Evolutionary conservation across 2,888 invertebrate species (phyloP), one percentile per base, ranked within the genome.

Genomic region (Thymelicus sylvestris): DNA sequence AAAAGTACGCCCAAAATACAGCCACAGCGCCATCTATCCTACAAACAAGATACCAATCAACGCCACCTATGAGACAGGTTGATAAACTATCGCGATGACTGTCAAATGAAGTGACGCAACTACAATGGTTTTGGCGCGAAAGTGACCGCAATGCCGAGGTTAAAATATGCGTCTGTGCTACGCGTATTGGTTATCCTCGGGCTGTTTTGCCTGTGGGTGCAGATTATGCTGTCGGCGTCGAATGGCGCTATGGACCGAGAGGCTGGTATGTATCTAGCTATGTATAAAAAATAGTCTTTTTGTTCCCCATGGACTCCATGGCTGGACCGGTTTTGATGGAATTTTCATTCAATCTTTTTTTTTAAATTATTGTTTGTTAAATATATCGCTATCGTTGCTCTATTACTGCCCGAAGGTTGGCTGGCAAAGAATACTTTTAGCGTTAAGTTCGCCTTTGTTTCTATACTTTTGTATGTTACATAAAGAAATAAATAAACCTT

Each of bases 221-320:
- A 94, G 81, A 91, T 94, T 71, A 90, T 93, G 90, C 82, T 92
- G 72, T 87, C 92, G 0, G 90, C 91, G 4, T 85, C 89, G 0
- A 85, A 79, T 67, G 85, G 87, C 0, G 85, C 83, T 2, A 73
- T 89, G 79, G 92, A 90, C 39, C 85, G 89, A 71, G 90, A 90
- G 72, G 84, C 79, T 76, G 91, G 92, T 92, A 76, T 71, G 84
- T 80, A 10, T 52, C 41, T 31, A 31, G 3, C 31, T 31, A 3
- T 31, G 2, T 31, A 31, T 31, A 3, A 31, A 31, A 31, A 31
- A 2, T 31, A 2, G 31, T 31, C 2, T 31, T 31, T 31, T 31
- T 31, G 4, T 31, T 31, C 31, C 3, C 5, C 31, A 31, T 31
- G 31, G 31, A 31, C 31, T 31, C 31, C 31, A 31, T 2, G 1